A percentile compares a stretch with the other conserved stretches of the same genome.
These are phyloP conservation scores for Porites evermanni DNA, from an alignment of 92 coral and sea anemone species.

Conservation along the genomic window DNA sequence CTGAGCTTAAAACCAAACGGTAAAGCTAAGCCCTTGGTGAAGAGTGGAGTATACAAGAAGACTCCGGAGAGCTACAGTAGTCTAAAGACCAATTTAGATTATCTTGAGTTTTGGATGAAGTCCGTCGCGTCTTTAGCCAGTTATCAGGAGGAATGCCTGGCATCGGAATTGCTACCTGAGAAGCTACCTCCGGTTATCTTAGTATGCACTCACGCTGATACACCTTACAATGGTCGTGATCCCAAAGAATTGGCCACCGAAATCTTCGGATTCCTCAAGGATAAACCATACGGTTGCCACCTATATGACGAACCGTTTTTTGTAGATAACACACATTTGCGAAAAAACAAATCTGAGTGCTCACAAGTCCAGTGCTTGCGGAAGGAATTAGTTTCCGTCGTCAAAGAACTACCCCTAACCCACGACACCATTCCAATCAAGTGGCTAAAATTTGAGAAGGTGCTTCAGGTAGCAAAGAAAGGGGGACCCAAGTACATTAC, in stretches of 20 bases:
- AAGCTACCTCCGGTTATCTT: neutral
- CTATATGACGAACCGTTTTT: neutral
- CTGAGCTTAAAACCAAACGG: neutral
- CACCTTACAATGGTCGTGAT: neutral
- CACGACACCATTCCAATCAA: neutral
- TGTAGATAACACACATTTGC: neutral
- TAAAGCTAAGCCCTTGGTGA: neutral
- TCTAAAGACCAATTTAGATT: neutral
- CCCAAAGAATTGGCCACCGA: neutral
- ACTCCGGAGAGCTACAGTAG: neutral
- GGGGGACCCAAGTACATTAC: neutral
- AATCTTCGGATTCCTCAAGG: neutral
- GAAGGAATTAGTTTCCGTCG: neutral
- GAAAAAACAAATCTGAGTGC: neutral
- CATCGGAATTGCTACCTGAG: neutral
- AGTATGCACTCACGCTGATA: neutral
- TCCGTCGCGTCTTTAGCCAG: neutral
- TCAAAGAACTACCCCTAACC: neutral
- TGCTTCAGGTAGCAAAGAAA: neutral
- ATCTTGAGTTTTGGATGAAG: neutral
- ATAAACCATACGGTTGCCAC: neutral
- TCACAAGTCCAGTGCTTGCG: neutral
- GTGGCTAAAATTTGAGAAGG: neutral
- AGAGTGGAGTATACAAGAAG: neutral
- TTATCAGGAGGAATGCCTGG: neutral